Conservation (phyloP, 2,113 vertebrate genomes). For the Ranitomeya imitator region DNA sequence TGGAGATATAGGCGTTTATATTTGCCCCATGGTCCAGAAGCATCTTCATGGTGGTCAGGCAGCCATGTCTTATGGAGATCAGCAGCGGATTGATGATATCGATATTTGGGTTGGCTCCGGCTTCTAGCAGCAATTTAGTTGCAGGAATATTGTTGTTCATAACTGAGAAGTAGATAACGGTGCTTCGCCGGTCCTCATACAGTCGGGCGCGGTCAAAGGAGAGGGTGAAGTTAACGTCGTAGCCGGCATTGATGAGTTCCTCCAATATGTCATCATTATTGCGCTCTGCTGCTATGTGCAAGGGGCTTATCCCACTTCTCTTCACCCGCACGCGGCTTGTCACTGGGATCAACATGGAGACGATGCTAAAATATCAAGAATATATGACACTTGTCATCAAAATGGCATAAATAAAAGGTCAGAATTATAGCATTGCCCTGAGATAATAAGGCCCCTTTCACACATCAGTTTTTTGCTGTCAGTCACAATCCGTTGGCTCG, state of each 20-base stretch:
- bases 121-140: constrained; percentile 78
- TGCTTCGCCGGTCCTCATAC: constrained; percentile 89
- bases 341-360: constrained; percentile 82
- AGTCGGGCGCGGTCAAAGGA: constrained; percentile 79
- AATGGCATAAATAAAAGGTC: too few relatives aligned
- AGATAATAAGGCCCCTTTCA: background rate
- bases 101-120: constrained; percentile 86
- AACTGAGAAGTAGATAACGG: constrained; percentile 85
- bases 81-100: constrained; percentile 89
- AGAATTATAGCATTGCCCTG: background rate
- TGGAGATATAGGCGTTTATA: constrained; percentile 76
- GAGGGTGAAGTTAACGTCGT: constrained; percentile 84
- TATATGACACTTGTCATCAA: background rate
- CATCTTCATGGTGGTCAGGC: constrained; percentile 78
- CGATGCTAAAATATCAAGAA: constrained; percentile 73
- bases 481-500: too few relatives aligned
- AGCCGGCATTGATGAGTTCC: constrained; percentile 80
- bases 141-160: constrained; percentile 82
- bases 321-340: constrained; percentile 82
- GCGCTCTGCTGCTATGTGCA: constrained; percentile 87
- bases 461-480: too few relatives aligned
- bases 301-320: constrained; percentile 87
- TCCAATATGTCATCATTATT: constrained; percentile 83
- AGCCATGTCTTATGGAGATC: constrained; percentile 85
- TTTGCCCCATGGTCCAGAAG: constrained; percentile 87